Evolutionary conservation across 2,888 invertebrate genomes (phyloP).

Genomic region (Augiades crinisus): DNA sequence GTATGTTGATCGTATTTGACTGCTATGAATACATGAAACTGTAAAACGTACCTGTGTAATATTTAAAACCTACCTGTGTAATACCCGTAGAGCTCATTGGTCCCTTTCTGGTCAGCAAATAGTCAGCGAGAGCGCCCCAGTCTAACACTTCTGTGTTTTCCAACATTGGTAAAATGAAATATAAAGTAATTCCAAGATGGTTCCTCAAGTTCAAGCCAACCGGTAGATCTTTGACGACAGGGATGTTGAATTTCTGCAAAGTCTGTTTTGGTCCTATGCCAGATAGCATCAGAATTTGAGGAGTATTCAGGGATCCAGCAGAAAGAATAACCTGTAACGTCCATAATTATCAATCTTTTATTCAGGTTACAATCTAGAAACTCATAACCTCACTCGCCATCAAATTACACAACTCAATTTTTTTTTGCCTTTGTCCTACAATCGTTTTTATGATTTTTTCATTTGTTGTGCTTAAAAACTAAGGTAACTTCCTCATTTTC

Average conservation of each 20-base stretch:
- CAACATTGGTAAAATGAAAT: slow-evolving; percentile 64
- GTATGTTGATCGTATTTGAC: too few relatives aligned
- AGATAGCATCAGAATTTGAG: slow-evolving; percentile 84
- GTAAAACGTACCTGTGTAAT: too few relatives aligned
- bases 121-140: slow-evolving; percentile 80
- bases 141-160: slow-evolving; percentile 75
- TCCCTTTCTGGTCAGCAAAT: slow-evolving; percentile 76
- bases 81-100: slow-evolving; percentile 83
- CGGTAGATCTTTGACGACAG: slow-evolving; percentile 81
- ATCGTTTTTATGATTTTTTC: too few relatives aligned
- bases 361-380: too few relatives aligned
- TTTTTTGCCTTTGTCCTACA: too few relatives aligned
- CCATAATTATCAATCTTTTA: too few relatives aligned
- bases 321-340: slow-evolving; percentile 77
- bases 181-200: slow-evolving; percentile 59
- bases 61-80: slow-evolving; percentile 80
- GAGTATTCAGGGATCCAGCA: slow-evolving; percentile 84
- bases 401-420: too few relatives aligned
- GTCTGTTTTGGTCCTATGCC: slow-evolving; percentile 85
- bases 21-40: too few relatives aligned
- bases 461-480: too few relatives aligned
- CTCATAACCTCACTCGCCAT: too few relatives aligned
- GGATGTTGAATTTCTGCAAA: slow-evolving; percentile 80
- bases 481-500: too few relatives aligned
- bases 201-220: slow-evolving; percentile 50